Percentiles rank a stretch among this genome's conserved stretches.
These are phyloP conservation scores for Phalanger gymnotis DNA, from an alignment of 2,797 vertebrate species.

Conservation along the genomic window DNA sequence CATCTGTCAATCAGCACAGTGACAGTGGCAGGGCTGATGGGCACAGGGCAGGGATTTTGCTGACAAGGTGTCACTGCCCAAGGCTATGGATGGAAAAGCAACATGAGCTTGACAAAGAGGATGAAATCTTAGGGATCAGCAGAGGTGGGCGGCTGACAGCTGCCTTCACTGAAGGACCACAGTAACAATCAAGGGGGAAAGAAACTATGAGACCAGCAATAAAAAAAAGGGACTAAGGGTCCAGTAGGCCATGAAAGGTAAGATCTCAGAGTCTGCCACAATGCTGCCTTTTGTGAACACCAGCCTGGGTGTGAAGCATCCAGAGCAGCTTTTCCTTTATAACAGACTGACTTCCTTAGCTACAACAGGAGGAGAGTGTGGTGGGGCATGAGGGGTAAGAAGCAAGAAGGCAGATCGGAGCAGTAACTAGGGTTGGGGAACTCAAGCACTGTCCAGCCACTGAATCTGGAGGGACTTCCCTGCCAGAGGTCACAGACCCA, in stretches of 20 bases:
- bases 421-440: not conserved
- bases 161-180: not conserved
- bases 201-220: not conserved
- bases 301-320: not conserved
- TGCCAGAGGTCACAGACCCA: not conserved
- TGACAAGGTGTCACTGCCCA: not conserved
- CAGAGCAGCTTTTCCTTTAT: not conserved
- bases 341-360: not conserved
- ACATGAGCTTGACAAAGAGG: not conserved
- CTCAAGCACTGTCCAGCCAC: not conserved
- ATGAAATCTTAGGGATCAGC: not conserved
- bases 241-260: not conserved
- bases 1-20: not conserved
- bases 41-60: slow-evolving; percentile 20
- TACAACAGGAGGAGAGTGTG: not conserved
- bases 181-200: not conserved
- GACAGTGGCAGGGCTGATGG: not conserved
- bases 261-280: not conserved
- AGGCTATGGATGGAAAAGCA: not conserved
- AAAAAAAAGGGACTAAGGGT: not conserved
- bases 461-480: not conserved
- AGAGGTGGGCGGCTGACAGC: slow-evolving; percentile 7
- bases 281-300: not conserved
- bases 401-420: not conserved
- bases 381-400: not conserved